A percentile compares a stretch with the other conserved stretches of the same genome.
phyloP scores from a whole-genome alignment of 2,888 invertebrate species.

The Tetragonula carbonaria region DNA sequence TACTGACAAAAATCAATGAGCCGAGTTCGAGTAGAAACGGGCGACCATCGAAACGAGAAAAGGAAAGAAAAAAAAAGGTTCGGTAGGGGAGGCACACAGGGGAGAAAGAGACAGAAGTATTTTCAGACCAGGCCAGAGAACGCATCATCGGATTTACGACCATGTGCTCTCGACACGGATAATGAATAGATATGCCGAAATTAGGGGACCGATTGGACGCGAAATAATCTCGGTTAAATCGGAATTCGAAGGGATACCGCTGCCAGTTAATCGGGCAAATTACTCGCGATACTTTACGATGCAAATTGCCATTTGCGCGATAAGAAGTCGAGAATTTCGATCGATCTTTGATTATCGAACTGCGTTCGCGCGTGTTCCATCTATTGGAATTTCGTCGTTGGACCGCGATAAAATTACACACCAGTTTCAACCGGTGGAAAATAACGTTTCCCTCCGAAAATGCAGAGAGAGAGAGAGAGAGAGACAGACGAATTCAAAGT shows the following conservation, averaged over 20 bases:
- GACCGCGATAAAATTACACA: background rate
- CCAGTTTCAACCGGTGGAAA: no score
- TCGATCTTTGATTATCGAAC: background rate
- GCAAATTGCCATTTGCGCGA: background rate
- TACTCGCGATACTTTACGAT: conserved; percentile 9
- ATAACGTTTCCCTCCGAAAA: background rate
- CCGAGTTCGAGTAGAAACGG: conserved; percentile 8
- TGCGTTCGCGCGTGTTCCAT: no score
- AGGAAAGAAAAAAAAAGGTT: background rate
- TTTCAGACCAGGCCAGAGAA: conserved; percentile 19
- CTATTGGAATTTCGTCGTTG: background rate
- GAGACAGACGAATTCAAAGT: no score
- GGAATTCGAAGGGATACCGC: conserved; percentile 18
- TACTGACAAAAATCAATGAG: conserved; percentile 56
- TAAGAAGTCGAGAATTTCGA: conserved; percentile 8
- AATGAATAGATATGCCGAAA: conserved; percentile 53
- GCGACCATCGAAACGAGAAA: background rate
- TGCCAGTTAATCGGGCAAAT: conserved; percentile 32
- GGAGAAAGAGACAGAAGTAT: background rate
- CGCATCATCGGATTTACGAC: conserved; percentile 48
- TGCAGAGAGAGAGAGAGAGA: no score
- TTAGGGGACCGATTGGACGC: conserved; percentile 23
- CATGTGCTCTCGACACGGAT: conserved; percentile 50
- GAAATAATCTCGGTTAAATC: conserved; percentile 43
- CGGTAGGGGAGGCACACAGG: background rate